These are phyloP conservation scores for Megalops cyprinoides DNA, from an alignment of 2,797 vertebrate species.

Conservation along the genomic window DNA sequence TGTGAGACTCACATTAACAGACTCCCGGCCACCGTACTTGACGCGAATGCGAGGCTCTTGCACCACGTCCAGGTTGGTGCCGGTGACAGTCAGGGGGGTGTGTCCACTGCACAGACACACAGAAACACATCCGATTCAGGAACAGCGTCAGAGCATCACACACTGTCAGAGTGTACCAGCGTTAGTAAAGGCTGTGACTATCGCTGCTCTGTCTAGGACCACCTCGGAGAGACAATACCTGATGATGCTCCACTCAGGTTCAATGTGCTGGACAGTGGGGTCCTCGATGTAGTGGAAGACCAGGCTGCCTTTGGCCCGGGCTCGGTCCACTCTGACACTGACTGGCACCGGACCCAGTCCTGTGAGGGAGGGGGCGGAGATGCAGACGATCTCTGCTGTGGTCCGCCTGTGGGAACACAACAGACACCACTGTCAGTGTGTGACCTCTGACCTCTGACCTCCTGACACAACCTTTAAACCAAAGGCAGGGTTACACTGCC, in stretches of 20 bases:
- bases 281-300: constrained; percentile 92
- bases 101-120: constrained; percentile 82
- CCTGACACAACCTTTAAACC: too few relatives aligned
- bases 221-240: constrained; percentile 70
- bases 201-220: too few relatives aligned
- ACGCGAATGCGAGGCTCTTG: constrained; percentile 91
- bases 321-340: constrained; percentile 84
- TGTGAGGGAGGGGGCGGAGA: constrained; percentile 82
- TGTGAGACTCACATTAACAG: constrained; percentile 85
- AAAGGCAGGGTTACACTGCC: too few relatives aligned
- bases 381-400: constrained; percentile 86
- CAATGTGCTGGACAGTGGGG: constrained; percentile 88
- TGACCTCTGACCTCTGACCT: too few relatives aligned
- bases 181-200: too few relatives aligned
- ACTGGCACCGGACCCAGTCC: constrained; percentile 82
- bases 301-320: constrained; percentile 79
- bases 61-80: constrained; percentile 92
- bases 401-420: constrained; percentile 72
- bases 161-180: too few relatives aligned
- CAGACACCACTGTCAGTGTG: too few relatives aligned
- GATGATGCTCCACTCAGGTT: constrained; percentile 95
- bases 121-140: background rate
- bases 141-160: background rate
- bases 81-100: constrained; percentile 88
- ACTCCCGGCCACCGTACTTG: constrained; percentile 89